Percentiles rank a stretch among this genome's conserved stretches.
These are phyloP conservation scores for Acleris emargana DNA, from an alignment of 2,888 invertebrate species.

Conservation along the genomic window DNA sequence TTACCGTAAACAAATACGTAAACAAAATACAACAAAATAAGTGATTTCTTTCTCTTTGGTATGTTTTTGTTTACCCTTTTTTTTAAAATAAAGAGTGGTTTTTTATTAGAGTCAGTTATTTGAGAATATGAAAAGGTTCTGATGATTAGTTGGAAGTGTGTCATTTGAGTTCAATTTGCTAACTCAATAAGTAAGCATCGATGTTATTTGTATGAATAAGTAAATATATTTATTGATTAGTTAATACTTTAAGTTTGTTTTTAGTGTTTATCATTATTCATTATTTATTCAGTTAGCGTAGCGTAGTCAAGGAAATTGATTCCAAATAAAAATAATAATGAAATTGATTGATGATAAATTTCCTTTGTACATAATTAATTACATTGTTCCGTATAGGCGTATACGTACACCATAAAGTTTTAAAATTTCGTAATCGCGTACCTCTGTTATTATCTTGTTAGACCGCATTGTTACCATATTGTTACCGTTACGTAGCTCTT, in stretches of 20 bases:
- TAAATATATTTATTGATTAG: constrained; percentile 4
- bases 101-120: background rate
- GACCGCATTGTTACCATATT: background rate
- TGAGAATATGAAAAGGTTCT: background rate
- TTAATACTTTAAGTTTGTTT: background rate
- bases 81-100: background rate
- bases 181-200: constrained; percentile 6
- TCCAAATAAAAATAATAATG: too few relatives aligned
- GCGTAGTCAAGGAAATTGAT: too few relatives aligned
- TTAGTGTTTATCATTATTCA: too few relatives aligned
- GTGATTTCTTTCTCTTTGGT: background rate
- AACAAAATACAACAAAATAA: constrained; percentile 4
- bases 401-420: too few relatives aligned
- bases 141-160: background rate
- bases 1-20: constrained; percentile 16
- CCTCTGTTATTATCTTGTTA: too few relatives aligned
- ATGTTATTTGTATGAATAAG: background rate
- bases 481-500: too few relatives aligned
- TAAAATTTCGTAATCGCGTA: too few relatives aligned
- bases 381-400: too few relatives aligned
- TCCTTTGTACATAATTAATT: too few relatives aligned
- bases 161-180: constrained; percentile 11
- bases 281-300: too few relatives aligned
- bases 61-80: constrained; percentile 15
- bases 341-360: too few relatives aligned